Conservation (phyloP, 2,888 invertebrate species). For the Meiosimyza decipiens region DNA sequence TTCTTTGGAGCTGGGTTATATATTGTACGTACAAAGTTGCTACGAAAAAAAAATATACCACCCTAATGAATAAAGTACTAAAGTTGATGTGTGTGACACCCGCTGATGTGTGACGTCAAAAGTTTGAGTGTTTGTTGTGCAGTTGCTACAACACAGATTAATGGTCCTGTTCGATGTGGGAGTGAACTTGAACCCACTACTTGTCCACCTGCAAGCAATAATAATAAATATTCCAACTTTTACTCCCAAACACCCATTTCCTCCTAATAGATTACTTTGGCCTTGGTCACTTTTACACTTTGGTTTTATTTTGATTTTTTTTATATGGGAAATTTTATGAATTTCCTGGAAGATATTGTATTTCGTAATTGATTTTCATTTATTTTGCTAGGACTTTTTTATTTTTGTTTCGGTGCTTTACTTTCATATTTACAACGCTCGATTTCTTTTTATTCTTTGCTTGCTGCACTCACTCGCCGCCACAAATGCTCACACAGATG, state of each 20-base stretch:
- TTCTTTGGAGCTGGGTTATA: too few species aligned
- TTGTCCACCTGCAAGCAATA: not conserved
- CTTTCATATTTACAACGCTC: not conserved
- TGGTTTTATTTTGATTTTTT: too few species aligned
- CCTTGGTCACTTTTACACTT: too few species aligned
- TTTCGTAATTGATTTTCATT: slow-evolving; percentile 19
- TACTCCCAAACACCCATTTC: not conserved
- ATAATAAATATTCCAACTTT: not conserved
- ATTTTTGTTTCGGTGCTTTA: slow-evolving; percentile 20
- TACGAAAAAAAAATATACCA: too few species aligned
- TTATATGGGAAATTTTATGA: slow-evolving; percentile 12
- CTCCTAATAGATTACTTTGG: not conserved
- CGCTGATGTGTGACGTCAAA: slow-evolving; percentile 10
- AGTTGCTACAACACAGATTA: slow-evolving; percentile 53
- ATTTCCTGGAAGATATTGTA: slow-evolving; percentile 16
- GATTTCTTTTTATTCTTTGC: slow-evolving; percentile 5
- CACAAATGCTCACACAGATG: slow-evolving; percentile 72
- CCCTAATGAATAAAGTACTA: not conserved
- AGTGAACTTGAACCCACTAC: not conserved
- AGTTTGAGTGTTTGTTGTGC: slow-evolving; percentile 30
- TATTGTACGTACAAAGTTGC: too few species aligned
- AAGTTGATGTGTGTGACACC: slow-evolving; percentile 19
- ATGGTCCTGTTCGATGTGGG: slow-evolving; percentile 53
- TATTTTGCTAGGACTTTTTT: slow-evolving; percentile 14
- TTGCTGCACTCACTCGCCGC: not conserved